Percentiles rank a stretch among this genome's conserved stretches.
Evolutionary conservation across 92 coral and sea anemone genomes (phyloP).

Genomic region (Zoanthus sociatus): DNA sequence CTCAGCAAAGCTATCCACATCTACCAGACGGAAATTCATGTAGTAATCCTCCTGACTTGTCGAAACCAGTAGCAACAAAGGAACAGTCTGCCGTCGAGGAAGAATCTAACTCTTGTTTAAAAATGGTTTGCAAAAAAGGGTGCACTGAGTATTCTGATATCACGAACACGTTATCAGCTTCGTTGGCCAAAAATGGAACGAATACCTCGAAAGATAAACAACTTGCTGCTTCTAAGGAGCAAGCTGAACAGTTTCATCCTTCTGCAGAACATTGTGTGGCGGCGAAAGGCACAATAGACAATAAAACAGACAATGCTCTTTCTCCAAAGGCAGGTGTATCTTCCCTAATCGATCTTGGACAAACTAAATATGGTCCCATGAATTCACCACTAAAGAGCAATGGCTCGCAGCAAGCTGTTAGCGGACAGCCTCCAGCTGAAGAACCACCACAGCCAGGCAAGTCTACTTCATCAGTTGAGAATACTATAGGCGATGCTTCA

Average conservation of each 20-base stretch:
- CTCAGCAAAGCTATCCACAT: not conserved
- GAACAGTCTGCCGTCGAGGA: slow-evolving; percentile 17
- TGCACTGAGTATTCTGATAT: slow-evolving; percentile 18
- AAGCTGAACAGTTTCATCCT: not conserved
- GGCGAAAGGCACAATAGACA: not conserved
- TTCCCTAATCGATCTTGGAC: slow-evolving; percentile 26
- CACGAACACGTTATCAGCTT: slow-evolving; percentile 7
- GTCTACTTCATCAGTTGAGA: not conserved
- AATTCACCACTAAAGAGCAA: not conserved
- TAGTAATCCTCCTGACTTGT: not conserved
- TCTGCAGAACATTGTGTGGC: not conserved
- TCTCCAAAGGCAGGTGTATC: not conserved
- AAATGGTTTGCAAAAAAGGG: slow-evolving; percentile 22
- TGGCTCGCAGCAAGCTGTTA: not conserved
- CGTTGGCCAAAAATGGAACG: slow-evolving; percentile 7
- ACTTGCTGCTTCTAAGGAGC: not conserved
- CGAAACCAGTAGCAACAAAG: slow-evolving; percentile 27
- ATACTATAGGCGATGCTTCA: not conserved
- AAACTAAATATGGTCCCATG: slow-evolving; percentile 36
- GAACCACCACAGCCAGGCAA: not conserved
- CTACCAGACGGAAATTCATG: not conserved
- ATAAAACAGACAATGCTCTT: not conserved
- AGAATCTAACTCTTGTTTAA: slow-evolving; percentile 21
- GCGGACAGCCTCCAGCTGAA: not conserved
- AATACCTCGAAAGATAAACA: not conserved